Base-by-base conservation (phyloP, 2,113 vertebrate species). In the Brachionichthys hirsutus region DNA sequence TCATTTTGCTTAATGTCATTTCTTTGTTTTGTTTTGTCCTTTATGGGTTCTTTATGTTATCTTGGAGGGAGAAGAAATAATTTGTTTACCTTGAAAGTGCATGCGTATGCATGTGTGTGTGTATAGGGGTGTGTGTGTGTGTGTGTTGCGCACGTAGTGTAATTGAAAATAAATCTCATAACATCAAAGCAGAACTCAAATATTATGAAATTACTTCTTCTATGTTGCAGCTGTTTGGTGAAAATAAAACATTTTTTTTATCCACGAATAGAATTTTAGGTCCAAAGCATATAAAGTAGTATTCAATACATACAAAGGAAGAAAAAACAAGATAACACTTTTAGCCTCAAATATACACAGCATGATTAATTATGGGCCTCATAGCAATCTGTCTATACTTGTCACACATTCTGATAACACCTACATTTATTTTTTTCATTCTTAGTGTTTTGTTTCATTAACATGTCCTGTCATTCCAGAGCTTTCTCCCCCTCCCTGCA, bases 121-220 rank as follows among this genome's bases (percentile, higher is more conserved):
- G 43, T 63, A 63, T 40, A 12, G 47, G 46, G 59, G 45, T 55
- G 46, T 67, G 49, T 64, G 64, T 48, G 16, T 60, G 36, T 71
- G 55, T 62, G 51, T 19, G 45, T 51, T 24, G 49, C 54, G 18
- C 19, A 38, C 12, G 36, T 10, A 12, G 17, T 62, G 58, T 22
- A 57, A 30, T 47, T 16, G 9, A 35, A 55, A 20, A 41, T 45
- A 69, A 73, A 73, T 62, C 61, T 75, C 58, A 76, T 76, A 45
- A 62, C n/a, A 4, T 61, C 59, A 30, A 71, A 56, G 68, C 54
- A 71, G 5, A 50, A 58, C 18, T 18, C 38, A 67, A 59, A 73
- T 81, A 61, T 78, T 69, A 58, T 65, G 70, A 77, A 70, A 58
- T 48, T 48, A 50, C 38, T 45, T 64, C 55, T 65, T 70, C 46